These are phyloP conservation scores for Rhegmatorhina hoffmannsi DNA, from an alignment of 2,113 vertebrate species.

Conservation along the genomic window DNA sequence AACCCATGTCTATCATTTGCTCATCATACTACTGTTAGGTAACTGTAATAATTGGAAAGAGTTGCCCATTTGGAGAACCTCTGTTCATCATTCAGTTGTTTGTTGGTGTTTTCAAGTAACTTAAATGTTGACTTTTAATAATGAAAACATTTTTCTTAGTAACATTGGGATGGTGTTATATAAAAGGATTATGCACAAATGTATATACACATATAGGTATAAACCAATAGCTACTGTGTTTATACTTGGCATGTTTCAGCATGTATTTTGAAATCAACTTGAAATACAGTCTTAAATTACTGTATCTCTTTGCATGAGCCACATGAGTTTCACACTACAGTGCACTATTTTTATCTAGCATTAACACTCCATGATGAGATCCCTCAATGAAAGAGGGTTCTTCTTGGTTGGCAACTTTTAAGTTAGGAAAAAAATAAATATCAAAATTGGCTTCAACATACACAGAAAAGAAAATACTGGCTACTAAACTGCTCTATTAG, in stretches of 20 bases:
- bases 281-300: neutral
- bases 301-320: neutral
- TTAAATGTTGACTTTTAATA: neutral
- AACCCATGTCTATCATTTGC: neutral
- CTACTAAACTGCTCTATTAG: neutral
- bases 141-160: neutral
- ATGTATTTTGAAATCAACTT: neutral
- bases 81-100: neutral
- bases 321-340: slow-evolving; percentile 4
- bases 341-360: slow-evolving; percentile 33
- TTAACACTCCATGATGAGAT: neutral
- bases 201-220: neutral
- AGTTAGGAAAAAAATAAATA: neutral
- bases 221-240: neutral
- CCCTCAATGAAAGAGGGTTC: neutral
- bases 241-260: slow-evolving; percentile 12
- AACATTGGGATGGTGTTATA: neutral
- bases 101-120: neutral
- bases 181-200: neutral
- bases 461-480: neutral
- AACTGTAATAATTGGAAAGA: neutral
- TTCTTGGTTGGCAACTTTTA: neutral
- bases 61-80: neutral
- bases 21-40: neutral
- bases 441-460: neutral